Evolutionary conservation across 2,113 vertebrate species (phyloP).

Genomic region (Centropus unirufus): DNA sequence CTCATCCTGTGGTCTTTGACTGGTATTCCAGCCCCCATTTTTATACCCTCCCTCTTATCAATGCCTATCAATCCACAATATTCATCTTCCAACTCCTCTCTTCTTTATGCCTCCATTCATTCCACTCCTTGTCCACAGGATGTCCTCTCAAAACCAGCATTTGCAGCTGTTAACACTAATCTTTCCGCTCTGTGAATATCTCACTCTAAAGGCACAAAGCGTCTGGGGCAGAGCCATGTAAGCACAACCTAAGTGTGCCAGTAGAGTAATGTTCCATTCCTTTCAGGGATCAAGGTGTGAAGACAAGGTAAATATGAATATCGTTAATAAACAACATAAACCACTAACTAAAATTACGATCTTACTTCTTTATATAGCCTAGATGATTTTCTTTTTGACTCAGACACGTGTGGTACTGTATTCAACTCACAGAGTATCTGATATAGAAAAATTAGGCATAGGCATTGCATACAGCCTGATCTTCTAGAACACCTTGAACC

Average conservation of each 20-base stretch:
- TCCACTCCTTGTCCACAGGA: slow-evolving; percentile 12
- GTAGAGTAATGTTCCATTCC: not conserved
- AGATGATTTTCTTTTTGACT: not conserved
- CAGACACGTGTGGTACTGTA: not conserved
- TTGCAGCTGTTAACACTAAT: not conserved
- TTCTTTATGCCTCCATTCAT: not conserved
- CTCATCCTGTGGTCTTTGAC: not conserved
- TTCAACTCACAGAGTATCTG: not conserved
- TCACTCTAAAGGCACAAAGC: not conserved
- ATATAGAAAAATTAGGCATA: not conserved
- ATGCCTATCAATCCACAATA: not conserved
- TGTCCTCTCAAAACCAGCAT: slow-evolving; percentile 28
- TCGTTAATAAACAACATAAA: not conserved
- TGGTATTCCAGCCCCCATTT: not conserved
- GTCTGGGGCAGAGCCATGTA: not conserved
- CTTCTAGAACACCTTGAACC: not conserved
- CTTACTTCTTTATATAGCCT: not conserved
- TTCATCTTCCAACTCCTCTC: not conserved
- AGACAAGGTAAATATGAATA: not conserved
- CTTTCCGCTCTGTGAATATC: not conserved
- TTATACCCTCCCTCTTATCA: not conserved
- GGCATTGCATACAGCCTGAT: not conserved
- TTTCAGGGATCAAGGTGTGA: not conserved
- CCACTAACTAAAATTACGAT: not conserved
- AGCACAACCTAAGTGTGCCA: not conserved